Base-by-base conservation (phyloP, 2,888 invertebrate genomes). In the Pantelozetes paolii region DNA sequence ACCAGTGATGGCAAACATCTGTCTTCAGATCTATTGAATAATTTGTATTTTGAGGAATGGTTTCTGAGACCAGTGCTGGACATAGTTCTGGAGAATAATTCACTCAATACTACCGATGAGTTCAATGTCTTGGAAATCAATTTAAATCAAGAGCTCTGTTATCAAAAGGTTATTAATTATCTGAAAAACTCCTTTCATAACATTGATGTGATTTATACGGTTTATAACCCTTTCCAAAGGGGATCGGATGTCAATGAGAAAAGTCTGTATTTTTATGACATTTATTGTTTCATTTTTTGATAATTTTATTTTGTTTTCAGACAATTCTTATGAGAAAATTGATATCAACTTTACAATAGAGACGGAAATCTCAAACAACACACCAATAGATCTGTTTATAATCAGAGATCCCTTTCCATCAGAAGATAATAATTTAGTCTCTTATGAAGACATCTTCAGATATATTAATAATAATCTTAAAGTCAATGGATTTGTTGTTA, bases 401-500 rank as follows among this genome's bases (percentile, higher is more conserved):
- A 20, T 54, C 23, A 54, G 54, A 54, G 54, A 54, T 15, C 20
- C 8, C 13, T 54, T 8, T 26, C 23, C 54, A 20, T 20, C 26
- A 8, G 5, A 54, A 45, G 45, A 45, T 15, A 45, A 54, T 20
- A 20, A 26, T 6, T 9, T 20, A 23, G 26, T 54, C 54, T 15
- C 6, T 8, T 20, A 26, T 20, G 54, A 54, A 54, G 54, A 20
- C 18, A n/a, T 54, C 9, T 6, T 54, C 8, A 2, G 23, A 20
- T 54, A 23, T 23, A 70, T 81, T 8, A 45, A 76, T 1, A 85
- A 83, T 26, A 87, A 89, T 70, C 81, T 93, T 57, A 88, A 86
- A 79, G 83, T 86, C 1, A 86, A 86, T 71, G 92, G 91, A 70
- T 89, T 90, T 81, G 80, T 92, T 62, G 83, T 92, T 76, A 83